phyloP scores from a whole-genome alignment of 2,888 invertebrate genomes.

The Girardia tigrina region DNA sequence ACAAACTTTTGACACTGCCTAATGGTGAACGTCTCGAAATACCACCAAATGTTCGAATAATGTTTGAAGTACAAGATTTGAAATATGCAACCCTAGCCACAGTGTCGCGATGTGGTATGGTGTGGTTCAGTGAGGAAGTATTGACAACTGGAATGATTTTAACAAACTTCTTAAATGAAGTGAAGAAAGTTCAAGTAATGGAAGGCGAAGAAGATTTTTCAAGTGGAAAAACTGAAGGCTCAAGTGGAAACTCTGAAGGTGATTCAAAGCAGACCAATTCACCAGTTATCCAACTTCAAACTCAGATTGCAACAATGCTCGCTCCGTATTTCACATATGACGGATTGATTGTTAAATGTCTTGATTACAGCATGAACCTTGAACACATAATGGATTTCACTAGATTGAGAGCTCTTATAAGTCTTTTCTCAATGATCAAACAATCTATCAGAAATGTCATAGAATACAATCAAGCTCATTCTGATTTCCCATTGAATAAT shows the following conservation, averaged over 20 bases:
- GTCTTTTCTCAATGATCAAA: constrained; percentile 92
- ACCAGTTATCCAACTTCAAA: constrained; percentile 57
- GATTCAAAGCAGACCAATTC: not conserved
- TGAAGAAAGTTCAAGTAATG: constrained; percentile 58
- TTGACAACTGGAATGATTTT: constrained; percentile 95
- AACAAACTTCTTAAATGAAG: constrained; percentile 75
- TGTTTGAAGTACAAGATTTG: constrained; percentile 72
- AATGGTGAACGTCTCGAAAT: constrained; percentile 93
- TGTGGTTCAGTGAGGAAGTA: constrained; percentile 87
- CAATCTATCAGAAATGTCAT: constrained; percentile 76
- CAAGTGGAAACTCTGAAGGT: not conserved
- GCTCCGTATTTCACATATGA: constrained; percentile 75
- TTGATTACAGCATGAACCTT: constrained; percentile 70
- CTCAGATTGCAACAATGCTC: constrained; percentile 71
- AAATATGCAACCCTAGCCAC: constrained; percentile 95
- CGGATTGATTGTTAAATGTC: constrained; percentile 75
- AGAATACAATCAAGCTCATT: constrained; percentile 77
- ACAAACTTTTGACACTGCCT: constrained; percentile 85
- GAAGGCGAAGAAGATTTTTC: constrained; percentile 45
- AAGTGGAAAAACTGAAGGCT: not conserved
- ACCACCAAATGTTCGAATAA: constrained; percentile 70
- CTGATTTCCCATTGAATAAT: constrained; percentile 74
- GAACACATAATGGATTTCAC: constrained; percentile 99
- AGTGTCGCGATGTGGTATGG: constrained; percentile 98
- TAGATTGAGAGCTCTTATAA: constrained; percentile 78